Percentiles rank a stretch among this genome's conserved stretches.
Evolutionary conservation across 2,888 invertebrate genomes (phyloP).

Genomic region (Bugulina stolonifera): DNA sequence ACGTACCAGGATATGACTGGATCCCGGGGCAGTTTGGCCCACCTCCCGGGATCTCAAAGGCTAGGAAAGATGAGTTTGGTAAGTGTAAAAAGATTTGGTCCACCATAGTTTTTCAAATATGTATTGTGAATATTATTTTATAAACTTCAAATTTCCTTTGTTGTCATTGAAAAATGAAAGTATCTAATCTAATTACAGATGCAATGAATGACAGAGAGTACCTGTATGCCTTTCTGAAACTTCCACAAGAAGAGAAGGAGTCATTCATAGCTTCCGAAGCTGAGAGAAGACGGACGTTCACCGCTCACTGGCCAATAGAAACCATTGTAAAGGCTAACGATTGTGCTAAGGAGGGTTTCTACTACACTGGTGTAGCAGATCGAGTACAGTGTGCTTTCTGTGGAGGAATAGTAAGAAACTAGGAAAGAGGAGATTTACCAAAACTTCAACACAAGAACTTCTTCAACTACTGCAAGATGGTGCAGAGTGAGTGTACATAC

Average conservation of each 20-base stretch:
- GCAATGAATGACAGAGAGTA: background rate
- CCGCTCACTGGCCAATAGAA: constrained; percentile 21
- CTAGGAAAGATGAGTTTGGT: background rate
- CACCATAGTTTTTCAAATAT: no score
- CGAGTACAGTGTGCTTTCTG: constrained; percentile 18
- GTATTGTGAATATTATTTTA: no score
- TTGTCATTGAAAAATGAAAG: no score
- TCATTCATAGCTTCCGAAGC: constrained; percentile 1
- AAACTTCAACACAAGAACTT: constrained; percentile 7
- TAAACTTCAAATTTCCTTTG: no score
- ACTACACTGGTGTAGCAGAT: constrained; percentile 21
- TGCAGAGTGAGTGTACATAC: background rate
- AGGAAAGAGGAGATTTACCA: constrained; percentile 16
- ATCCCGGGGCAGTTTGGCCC: background rate
- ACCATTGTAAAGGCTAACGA: constrained; percentile 10
- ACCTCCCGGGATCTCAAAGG: background rate
- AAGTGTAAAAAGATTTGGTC: no score
- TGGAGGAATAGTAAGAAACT: constrained; percentile 12
- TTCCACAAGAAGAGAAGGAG: constrained; percentile 10
- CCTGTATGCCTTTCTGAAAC: background rate
- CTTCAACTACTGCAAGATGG: constrained; percentile 18
- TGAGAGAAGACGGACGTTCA: background rate
- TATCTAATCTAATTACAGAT: no score
- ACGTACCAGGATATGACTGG: constrained; percentile 1
- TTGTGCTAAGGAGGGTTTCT: constrained; percentile 18